These are phyloP conservation scores for Andricus quercusramuli DNA, from an alignment of 2,888 invertebrate genomes.

Conservation along the genomic window DNA sequence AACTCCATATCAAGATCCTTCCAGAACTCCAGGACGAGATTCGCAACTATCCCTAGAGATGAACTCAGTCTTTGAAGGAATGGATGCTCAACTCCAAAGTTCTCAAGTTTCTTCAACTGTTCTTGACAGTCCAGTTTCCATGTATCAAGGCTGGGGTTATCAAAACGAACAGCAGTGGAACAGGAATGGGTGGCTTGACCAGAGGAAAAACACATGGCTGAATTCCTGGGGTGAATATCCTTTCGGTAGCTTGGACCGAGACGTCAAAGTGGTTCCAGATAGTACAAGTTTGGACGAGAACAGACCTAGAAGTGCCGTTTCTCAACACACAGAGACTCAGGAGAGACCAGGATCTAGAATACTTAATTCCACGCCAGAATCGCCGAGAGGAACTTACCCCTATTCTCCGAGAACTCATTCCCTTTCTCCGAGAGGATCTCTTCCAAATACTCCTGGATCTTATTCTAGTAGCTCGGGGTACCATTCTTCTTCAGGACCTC, in stretches of 20 bases:
- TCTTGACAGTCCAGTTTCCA: constrained; percentile 81
- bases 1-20: constrained; percentile 62
- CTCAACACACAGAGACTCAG: constrained; percentile 65
- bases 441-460: constrained; percentile 63
- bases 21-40: constrained; percentile 69
- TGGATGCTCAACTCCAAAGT: constrained; percentile 89
- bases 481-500: not conserved
- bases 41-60: constrained; percentile 84
- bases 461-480: constrained; percentile 52
- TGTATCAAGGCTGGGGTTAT: constrained; percentile 79
- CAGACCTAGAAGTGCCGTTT: constrained; percentile 71
- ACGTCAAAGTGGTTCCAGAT: constrained; percentile 87
- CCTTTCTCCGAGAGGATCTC: constrained; percentile 72
- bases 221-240: constrained; percentile 76
- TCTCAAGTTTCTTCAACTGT: constrained; percentile 93
- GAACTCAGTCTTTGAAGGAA: constrained; percentile 88
- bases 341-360: constrained; percentile 73
- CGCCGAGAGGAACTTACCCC: constrained; percentile 64
- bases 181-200: constrained; percentile 74
- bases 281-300: constrained; percentile 82
- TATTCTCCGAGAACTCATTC: constrained; percentile 70
- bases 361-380: constrained; percentile 69
- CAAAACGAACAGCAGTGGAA: constrained; percentile 76
- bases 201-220: constrained; percentile 75
- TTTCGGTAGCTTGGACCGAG: constrained; percentile 77